These are phyloP conservation scores for Brachyalestes nurse DNA, from an alignment of 2,797 vertebrate species.

Conservation along the genomic window DNA sequence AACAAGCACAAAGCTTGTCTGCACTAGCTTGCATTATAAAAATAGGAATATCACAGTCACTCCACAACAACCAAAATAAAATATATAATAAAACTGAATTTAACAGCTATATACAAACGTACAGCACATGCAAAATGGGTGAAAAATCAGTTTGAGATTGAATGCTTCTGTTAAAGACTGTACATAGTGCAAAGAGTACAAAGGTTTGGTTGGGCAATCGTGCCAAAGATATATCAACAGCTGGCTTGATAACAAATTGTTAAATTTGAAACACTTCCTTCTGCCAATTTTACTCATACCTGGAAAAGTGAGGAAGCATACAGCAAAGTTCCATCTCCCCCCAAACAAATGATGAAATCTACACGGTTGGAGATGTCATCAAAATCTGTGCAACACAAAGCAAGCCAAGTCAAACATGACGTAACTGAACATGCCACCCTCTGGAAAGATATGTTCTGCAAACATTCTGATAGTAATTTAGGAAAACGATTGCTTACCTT, in stretches of 20 bases:
- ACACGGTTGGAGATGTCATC: conserved; percentile 84
- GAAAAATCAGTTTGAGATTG: conserved; percentile 81
- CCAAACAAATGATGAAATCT: conserved; percentile 85
- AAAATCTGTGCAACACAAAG: conserved; percentile 69
- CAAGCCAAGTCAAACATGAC: background rate
- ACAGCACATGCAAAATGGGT: conserved; percentile 74
- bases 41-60: no score
- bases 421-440: background rate
- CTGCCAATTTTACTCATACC: conserved; percentile 59
- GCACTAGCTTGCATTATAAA: no score
- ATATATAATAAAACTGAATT: no score
- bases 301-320: conserved; percentile 85
- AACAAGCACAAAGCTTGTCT: no score
- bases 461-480: background rate
- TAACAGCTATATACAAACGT: no score
- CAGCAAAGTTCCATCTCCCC: conserved; percentile 83
- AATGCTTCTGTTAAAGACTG: background rate
- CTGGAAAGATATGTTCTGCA: background rate
- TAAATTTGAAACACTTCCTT: background rate
- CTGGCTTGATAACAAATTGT: background rate
- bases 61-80: no score
- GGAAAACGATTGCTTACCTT: conserved; percentile 77
- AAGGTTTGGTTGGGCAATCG: background rate
- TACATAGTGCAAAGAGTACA: background rate
- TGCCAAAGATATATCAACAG: background rate